These are phyloP conservation scores for Neodiprion fabricii DNA, from an alignment of 1,140 invertebrate species.

Conservation along the genomic window DNA sequence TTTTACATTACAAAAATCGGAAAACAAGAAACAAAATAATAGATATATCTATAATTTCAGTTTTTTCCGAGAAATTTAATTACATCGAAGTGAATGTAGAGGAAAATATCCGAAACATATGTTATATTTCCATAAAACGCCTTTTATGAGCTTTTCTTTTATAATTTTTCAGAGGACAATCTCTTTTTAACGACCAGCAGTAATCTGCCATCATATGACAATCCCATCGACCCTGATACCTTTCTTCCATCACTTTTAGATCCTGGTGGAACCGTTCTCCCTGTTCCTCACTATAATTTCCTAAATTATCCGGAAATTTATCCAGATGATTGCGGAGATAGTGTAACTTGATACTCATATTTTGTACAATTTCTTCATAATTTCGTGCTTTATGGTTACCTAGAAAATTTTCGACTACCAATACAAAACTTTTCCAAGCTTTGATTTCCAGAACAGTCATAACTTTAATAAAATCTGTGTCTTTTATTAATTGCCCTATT, in stretches of 20 bases:
- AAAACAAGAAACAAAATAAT: too few relatives aligned
- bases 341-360: conserved; percentile 42
- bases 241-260: conserved; percentile 38
- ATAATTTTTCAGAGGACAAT: conserved; percentile 7
- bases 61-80: neutral
- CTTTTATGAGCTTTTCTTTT: conserved; percentile 7
- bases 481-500: conserved; percentile 34
- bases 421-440: conserved; percentile 21
- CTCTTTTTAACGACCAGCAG: conserved; percentile 32
- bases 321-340: conserved; percentile 43
- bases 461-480: conserved; percentile 23
- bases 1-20: too few relatives aligned
- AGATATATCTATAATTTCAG: too few relatives aligned
- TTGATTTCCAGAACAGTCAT: conserved; percentile 20
- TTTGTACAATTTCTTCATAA: conserved; percentile 27
- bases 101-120: conserved; percentile 8
- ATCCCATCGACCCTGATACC: conserved; percentile 39
- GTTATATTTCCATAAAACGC: neutral
- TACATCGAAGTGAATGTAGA: conserved; percentile 10
- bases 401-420: conserved; percentile 31
- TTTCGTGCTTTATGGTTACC: conserved; percentile 31
- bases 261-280: conserved; percentile 45
- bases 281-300: conserved; percentile 39
- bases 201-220: conserved; percentile 39
- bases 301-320: conserved; percentile 40